Percentiles rank a stretch among this genome's conserved stretches.
phyloP scores from a whole-genome alignment of 92 coral and sea anemone genomes.

The Virgularia gustaviana region DNA sequence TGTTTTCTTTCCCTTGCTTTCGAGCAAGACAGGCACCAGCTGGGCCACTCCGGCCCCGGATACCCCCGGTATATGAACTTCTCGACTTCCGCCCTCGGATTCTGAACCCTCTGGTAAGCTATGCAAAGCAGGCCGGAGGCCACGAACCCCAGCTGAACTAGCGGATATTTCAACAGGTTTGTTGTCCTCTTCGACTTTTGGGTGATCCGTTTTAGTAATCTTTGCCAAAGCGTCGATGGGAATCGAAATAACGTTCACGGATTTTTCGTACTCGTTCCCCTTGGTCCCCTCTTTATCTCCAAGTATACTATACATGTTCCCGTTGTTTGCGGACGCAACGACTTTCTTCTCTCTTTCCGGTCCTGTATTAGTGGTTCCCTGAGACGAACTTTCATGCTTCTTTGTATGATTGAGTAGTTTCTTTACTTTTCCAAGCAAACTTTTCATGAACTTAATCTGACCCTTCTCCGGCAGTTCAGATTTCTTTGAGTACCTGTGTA shows the following conservation, averaged over 20 bases:
- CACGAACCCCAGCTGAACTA: background rate
- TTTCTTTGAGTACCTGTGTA: conserved; percentile 12
- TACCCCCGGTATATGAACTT: background rate
- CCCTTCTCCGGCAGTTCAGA: conserved; percentile 32
- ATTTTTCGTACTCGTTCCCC: conserved; percentile 15
- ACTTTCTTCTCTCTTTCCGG: background rate
- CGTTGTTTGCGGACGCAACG: conserved; percentile 4
- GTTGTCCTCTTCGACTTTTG: background rate
- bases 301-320: conserved; percentile 10
- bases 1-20: background rate
- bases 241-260: conserved; percentile 35
- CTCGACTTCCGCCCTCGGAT: background rate
- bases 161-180: background rate
- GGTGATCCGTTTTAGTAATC: background rate
- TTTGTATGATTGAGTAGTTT: conserved; percentile 9
- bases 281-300: background rate
- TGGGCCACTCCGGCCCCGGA: background rate
- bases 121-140: background rate
- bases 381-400: background rate
- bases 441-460: conserved; percentile 32
- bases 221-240: conserved; percentile 20
- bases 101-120: background rate
- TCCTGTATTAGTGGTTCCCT: no score
- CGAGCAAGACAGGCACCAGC: background rate
- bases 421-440: conserved; percentile 27